A percentile compares a stretch with the other conserved stretches of the same genome.
These are phyloP conservation scores for Drosophila melanica DNA, from an alignment of 1,140 invertebrate species.

Conservation along the genomic window DNA sequence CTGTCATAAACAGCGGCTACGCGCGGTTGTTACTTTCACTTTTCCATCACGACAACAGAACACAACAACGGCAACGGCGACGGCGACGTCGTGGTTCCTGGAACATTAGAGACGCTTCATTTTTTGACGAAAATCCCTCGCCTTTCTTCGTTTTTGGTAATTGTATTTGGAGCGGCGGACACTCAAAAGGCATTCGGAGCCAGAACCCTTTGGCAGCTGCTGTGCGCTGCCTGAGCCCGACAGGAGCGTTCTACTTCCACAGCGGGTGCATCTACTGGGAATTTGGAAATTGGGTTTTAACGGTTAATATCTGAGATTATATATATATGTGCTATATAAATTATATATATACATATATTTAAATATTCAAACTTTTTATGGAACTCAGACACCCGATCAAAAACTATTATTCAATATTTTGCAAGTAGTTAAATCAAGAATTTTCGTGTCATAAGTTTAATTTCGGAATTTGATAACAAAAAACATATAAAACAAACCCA, in stretches of 20 bases:
- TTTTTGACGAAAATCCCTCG: conserved; percentile 53
- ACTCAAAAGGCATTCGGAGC: conserved; percentile 37
- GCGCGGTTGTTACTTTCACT: conserved; percentile 65
- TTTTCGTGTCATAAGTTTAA: no score
- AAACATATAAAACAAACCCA: no score
- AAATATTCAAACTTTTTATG: no score
- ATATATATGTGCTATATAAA: no score
- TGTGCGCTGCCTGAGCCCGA: conserved; percentile 37
- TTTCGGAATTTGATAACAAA: no score
- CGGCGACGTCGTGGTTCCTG: conserved; percentile 41
- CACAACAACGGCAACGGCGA: conserved; percentile 1
- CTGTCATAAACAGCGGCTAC: conserved; percentile 65
- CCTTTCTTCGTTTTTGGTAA: conserved; percentile 47
- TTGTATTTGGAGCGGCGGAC: conserved; percentile 70
- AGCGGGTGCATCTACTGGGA: conserved; percentile 36
- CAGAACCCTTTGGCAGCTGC: conserved; percentile 58
- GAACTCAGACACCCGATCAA: no score
- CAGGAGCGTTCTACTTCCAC: conserved; percentile 63
- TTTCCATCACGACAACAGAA: conserved; percentile 33
- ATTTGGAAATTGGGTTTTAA: neutral
- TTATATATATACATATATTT: no score
- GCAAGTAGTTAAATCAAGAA: no score
- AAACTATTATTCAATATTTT: no score
- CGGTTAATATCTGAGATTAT: neutral
- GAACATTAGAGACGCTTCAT: conserved; percentile 72